These are phyloP conservation scores for Poeciliopsis prolifica DNA, from an alignment of 2,113 vertebrate genomes.

Conservation along the genomic window DNA sequence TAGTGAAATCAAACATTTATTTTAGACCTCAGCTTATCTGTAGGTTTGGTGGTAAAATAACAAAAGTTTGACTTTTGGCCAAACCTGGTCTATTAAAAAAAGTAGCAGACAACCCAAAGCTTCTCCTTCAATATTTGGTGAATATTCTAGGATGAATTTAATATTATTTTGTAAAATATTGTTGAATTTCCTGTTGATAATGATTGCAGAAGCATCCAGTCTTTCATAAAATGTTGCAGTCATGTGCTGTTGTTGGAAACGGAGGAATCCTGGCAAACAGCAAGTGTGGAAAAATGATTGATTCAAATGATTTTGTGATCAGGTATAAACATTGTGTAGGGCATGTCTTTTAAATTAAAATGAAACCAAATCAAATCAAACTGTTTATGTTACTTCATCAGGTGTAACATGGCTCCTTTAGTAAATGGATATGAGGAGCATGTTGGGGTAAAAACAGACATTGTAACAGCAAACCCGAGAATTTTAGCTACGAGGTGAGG, in stretches of 20 bases:
- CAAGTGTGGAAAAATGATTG: constrained; percentile 76
- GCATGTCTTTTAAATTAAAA: neutral
- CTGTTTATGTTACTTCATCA: constrained; percentile 55
- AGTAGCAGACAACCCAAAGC: no score
- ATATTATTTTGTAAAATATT: no score
- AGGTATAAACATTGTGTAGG: constrained; percentile 56
- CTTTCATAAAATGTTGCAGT: constrained; percentile 57
- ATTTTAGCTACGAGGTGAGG: constrained; percentile 85
- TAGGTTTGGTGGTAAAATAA: no score
- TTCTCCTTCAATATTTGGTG: no score
- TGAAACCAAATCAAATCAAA: neutral
- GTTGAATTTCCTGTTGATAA: no score
- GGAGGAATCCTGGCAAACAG: constrained; percentile 80
- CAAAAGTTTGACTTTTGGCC: no score
- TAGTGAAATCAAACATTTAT: neutral
- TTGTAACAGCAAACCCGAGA: constrained; percentile 95
- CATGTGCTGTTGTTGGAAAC: constrained; percentile 81
- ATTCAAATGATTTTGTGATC: constrained; percentile 78
- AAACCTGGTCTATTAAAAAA: no score
- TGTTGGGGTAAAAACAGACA: constrained; percentile 89
- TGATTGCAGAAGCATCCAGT: constrained; percentile 62
- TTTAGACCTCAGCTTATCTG: neutral
- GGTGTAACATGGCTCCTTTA: constrained; percentile 93
- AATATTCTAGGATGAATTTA: no score
- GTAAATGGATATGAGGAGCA: constrained; percentile 80